Evolutionary conservation across 2,888 invertebrate genomes (phyloP).

Genomic region (Cephus pulcher): DNA sequence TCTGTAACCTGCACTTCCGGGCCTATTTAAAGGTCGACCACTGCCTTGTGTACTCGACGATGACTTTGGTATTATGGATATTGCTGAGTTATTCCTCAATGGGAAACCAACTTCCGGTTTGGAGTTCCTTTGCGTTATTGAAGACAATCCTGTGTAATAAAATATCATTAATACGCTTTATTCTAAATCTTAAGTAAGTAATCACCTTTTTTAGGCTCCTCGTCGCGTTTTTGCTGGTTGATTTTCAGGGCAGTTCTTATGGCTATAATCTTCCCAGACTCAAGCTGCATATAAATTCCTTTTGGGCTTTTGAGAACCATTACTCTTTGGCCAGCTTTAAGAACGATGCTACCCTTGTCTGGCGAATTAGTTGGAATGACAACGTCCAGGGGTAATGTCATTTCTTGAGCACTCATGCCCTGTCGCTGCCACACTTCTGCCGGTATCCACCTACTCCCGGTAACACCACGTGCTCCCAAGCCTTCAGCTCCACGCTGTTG

Average conservation of each 20-base stretch:
- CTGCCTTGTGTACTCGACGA: slow-evolving; percentile 40
- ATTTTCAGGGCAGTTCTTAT: slow-evolving; percentile 84
- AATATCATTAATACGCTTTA: slow-evolving; percentile 3
- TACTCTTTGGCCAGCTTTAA: slow-evolving; percentile 94
- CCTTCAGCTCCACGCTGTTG: slow-evolving; percentile 69
- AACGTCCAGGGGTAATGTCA: slow-evolving; percentile 92
- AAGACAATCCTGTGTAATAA: slow-evolving; percentile 37
- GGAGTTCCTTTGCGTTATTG: slow-evolving; percentile 27
- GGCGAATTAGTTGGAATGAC: slow-evolving; percentile 93
- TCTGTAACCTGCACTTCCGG: slow-evolving; percentile 49
- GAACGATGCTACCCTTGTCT: slow-evolving; percentile 88
- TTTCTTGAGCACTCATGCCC: slow-evolving; percentile 95
- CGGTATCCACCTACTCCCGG: slow-evolving; percentile 79
- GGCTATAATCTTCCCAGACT: slow-evolving; percentile 94
- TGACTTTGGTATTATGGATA: slow-evolving; percentile 65
- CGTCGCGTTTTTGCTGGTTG: slow-evolving; percentile 69
- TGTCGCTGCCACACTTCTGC: slow-evolving; percentile 93
- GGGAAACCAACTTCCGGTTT: slow-evolving; percentile 61
- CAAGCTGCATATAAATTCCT: slow-evolving; percentile 95
- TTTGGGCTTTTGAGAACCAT: slow-evolving; percentile 95
- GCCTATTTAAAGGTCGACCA: slow-evolving; percentile 46
- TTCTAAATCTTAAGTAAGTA: not conserved
- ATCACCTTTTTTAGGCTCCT: slow-evolving; percentile 63
- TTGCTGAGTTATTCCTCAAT: slow-evolving; percentile 64
- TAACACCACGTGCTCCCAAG: slow-evolving; percentile 68